Evolutionary conservation across 2,113 vertebrate species (phyloP), one percentile per base, ranked within the genome.

Genomic region (Brachypteracias leptosomus): DNA sequence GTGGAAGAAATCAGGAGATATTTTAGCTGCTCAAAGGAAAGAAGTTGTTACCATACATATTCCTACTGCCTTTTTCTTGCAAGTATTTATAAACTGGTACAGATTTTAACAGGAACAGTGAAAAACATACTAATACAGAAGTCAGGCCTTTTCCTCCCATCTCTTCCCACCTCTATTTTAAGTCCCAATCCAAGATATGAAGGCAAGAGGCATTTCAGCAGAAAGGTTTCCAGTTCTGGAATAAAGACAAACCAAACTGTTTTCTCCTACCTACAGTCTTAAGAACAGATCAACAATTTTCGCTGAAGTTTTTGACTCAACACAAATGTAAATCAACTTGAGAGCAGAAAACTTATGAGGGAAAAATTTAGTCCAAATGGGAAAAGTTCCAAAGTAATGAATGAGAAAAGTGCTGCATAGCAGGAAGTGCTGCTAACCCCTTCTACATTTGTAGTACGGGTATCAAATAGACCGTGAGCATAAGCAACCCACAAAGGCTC

Each of bases 131-230:
- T 86, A 67, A 59, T 78, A 67, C 15, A 66, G 51, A 92, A 94
- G 59, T 51, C 52, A 29, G 46, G n/a, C 16, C 44, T 88, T 83
- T 58, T 74, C 75, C 59, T 94, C 16, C 46, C 71, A 18, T 96
- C 66, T 83, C 44, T 90, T 93, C 63, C 70, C 88, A 88, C 63
- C 54, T 93, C 85, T 91, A 91, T 92, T 94, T 95, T 92, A 90
- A 95, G 68, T 86, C 20, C 33, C 77, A 84, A 89, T 55, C 29
- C 76, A 95, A 86, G 92, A 80, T 29, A 75, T 18, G 47, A 90
- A 86, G 57, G 46, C 83, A 90, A 83, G 75, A 82, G 3, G 26
- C 74, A 91, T 72, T 75, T 91, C 92, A 95, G 61, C 68, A 91
- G 85, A 89, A 94, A 58, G 19, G 52, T 52, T 96, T 94, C 47